Evolutionary conservation across 2,113 vertebrate species (phyloP).

Genomic region (Sylvia atricapilla): DNA sequence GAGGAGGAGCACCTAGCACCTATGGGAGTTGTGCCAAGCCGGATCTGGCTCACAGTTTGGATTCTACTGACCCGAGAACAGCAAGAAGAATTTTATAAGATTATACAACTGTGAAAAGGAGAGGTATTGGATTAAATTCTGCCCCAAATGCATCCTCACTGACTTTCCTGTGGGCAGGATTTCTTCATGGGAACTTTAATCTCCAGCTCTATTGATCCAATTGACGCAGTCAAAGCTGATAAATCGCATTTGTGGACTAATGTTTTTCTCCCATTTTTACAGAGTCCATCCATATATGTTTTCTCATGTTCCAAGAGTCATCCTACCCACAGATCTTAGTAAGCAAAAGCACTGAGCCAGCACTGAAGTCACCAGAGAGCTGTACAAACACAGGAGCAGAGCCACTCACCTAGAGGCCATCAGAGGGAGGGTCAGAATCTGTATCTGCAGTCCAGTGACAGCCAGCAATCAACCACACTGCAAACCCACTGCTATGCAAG

Average conservation of each 20-base stretch:
- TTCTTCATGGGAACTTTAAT: slow-evolving; percentile 17
- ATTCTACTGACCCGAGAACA: background rate
- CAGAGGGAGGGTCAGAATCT: background rate
- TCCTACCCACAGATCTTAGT: background rate
- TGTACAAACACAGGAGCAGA: background rate
- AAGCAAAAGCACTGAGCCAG: background rate
- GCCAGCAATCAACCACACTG: background rate
- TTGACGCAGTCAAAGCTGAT: background rate
- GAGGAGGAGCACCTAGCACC: background rate
- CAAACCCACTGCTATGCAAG: background rate
- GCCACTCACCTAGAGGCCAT: background rate
- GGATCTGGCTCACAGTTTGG: background rate
- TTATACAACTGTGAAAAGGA: background rate
- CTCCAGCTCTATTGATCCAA: background rate
- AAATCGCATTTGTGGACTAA: background rate
- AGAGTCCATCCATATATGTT: background rate
- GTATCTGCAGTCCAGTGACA: background rate
- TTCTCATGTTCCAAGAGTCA: background rate
- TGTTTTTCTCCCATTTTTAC: background rate
- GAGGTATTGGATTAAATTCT: background rate
- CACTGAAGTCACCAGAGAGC: background rate
- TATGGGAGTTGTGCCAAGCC: background rate
- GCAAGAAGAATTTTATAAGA: background rate
- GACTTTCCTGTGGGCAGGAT: background rate
- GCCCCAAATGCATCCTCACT: background rate